Percentiles rank a stretch among this genome's conserved stretches.
These are phyloP conservation scores for Pinctada fucata DNA, from an alignment of 2,888 invertebrate species.

Conservation along the genomic window DNA sequence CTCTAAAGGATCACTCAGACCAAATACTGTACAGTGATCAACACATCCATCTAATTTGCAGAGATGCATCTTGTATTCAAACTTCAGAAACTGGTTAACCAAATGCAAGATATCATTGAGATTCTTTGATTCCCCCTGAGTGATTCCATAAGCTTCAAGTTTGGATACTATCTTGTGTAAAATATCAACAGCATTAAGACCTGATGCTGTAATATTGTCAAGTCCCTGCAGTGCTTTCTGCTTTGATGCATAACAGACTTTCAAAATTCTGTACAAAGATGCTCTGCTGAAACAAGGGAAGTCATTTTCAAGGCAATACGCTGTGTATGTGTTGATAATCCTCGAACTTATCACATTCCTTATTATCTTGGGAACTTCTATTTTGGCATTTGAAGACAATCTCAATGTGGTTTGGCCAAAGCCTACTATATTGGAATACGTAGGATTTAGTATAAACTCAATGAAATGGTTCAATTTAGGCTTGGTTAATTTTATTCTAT, in stretches of 20 bases:
- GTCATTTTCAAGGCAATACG: slow-evolving; percentile 12
- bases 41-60: slow-evolving; percentile 9
- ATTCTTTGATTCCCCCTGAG: not conserved
- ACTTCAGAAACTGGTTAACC: slow-evolving; percentile 24
- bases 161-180: slow-evolving; percentile 14
- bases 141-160: slow-evolving; percentile 10
- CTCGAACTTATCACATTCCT: slow-evolving; percentile 22
- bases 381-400: slow-evolving; percentile 17
- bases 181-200: slow-evolving; percentile 6
- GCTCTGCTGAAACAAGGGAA: slow-evolving; percentile 16
- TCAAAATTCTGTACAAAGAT: slow-evolving; percentile 19
- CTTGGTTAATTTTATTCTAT: slow-evolving; percentile 11
- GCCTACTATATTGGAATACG: slow-evolving; percentile 20
- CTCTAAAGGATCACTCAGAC: slow-evolving; percentile 9
- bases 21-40: slow-evolving; percentile 20
- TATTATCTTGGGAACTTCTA: slow-evolving; percentile 20
- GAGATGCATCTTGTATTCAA: slow-evolving; percentile 26
- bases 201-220: slow-evolving; percentile 26
- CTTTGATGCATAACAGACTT: slow-evolving; percentile 30
- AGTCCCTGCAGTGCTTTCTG: slow-evolving; percentile 27
- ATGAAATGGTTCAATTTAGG: slow-evolving; percentile 7
- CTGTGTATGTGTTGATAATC: slow-evolving; percentile 8
- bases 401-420: slow-evolving; percentile 27
- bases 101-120: slow-evolving; percentile 1
- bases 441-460: slow-evolving; percentile 22